These are phyloP conservation scores for Alfaro cultratus DNA, from an alignment of 2,797 vertebrate genomes.

Conservation along the genomic window DNA sequence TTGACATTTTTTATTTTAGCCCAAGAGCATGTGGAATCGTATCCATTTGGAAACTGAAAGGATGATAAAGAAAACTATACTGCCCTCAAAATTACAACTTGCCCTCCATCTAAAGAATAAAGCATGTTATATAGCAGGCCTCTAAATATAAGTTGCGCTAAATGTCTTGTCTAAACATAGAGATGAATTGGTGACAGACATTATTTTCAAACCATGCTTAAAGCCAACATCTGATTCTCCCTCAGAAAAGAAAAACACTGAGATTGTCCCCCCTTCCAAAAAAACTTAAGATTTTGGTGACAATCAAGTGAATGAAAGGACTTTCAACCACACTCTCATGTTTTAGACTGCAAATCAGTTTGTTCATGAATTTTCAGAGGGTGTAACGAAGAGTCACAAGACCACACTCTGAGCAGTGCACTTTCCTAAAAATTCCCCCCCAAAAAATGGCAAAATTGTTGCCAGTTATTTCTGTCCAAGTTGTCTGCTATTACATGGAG, in stretches of 20 bases:
- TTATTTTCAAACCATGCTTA: conserved; percentile 34
- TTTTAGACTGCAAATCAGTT: conserved; percentile 48
- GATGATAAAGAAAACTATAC: conserved; percentile 64
- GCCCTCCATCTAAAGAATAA: conserved; percentile 54
- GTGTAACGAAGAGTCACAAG: conserved; percentile 62
- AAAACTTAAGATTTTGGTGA: conserved; percentile 40
- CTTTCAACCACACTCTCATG: conserved; percentile 27
- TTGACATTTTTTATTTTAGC: conserved; percentile 28
- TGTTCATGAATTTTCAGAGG: conserved; percentile 64
- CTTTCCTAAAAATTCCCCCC: conserved; percentile 53
- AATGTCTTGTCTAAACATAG: conserved; percentile 69
- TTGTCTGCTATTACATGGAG: conserved; percentile 79
- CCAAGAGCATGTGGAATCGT: conserved; percentile 33
- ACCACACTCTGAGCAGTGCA: conserved; percentile 68
- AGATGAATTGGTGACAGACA: conserved; percentile 67
- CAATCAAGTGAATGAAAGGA: conserved; percentile 27
- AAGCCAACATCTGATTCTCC: conserved; percentile 27
- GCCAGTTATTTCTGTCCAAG: conserved; percentile 75
- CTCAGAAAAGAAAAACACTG: conserved; percentile 12
- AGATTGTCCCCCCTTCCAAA: conserved; percentile 22
- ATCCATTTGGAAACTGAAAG: conserved; percentile 46
- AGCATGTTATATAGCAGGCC: conserved; percentile 67
- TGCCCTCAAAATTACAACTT: conserved; percentile 69
- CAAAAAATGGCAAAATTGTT: conserved; percentile 78
- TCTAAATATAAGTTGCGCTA: conserved; percentile 72